A percentile compares a stretch with the other conserved stretches of the same genome.
These are phyloP conservation scores for Malurus leucopterus DNA, from an alignment of 2,797 vertebrate species.

Conservation along the genomic window DNA sequence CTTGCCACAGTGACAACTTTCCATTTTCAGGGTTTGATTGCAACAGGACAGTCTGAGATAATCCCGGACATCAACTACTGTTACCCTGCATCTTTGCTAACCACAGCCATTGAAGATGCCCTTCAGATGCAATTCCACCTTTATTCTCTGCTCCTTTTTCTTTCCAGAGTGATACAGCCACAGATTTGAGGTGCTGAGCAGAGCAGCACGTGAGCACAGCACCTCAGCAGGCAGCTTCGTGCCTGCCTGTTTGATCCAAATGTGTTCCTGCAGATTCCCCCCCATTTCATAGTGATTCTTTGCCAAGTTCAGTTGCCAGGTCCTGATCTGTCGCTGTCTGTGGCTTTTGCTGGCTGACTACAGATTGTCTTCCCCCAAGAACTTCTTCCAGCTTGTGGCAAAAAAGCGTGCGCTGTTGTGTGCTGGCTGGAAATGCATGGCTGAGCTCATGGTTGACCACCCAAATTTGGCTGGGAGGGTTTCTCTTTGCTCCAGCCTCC, in stretches of 20 bases:
- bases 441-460: background rate
- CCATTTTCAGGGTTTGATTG: background rate
- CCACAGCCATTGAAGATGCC: background rate
- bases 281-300: accelerated
- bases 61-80: background rate
- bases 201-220: background rate
- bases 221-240: background rate
- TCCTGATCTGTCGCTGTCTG: background rate
- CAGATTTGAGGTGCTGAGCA: background rate
- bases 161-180: background rate
- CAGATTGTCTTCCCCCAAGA: background rate
- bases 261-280: background rate
- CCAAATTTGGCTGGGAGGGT: background rate
- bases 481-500: background rate
- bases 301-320: background rate
- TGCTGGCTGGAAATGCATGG: background rate
- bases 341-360: background rate
- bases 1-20: background rate
- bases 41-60: background rate
- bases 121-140: background rate
- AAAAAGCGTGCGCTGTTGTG: accelerated
- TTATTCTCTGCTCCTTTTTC: background rate
- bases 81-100: background rate
- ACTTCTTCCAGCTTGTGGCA: background rate
- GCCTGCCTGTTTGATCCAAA: background rate